Evolutionary conservation across 2,113 vertebrate species (phyloP), one percentile per base, ranked within the genome.

Genomic region (Bujurquina vittata): DNA sequence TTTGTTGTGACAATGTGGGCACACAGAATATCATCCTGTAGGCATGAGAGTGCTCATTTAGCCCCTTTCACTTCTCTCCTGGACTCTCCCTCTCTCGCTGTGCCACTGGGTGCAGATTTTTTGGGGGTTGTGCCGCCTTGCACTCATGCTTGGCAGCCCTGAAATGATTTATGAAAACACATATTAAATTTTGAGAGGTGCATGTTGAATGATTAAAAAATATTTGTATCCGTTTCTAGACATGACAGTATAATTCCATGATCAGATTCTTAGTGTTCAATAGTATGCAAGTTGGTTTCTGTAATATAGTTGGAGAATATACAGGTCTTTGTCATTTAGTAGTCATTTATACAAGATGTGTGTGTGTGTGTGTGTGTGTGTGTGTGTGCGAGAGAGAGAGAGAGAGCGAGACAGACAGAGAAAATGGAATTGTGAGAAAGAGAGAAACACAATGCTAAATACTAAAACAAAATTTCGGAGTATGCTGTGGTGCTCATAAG

Each of bases 101-200:
- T 88, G 88, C 90, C 90, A 85, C 77, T 37, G 65, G 77, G 75
- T 85, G 77, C 80, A 86, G 81, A 80, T 88, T 88, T 87, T 79
- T 84, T 89, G 90, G 60, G 82, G 80, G 77, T 89, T 84, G 75
- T 78, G 40, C 56, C 20, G 33, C 74, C 63, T 77, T 80, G 77
- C 58, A 31, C 77, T 78, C 43, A 26, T 43, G 46, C 59, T 60
- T 52, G 65, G 56, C 69, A 75, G 61, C 29, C 7, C 33, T 60
- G 12, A 79, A 58, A 58, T 77, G 9, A 79, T 89, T 89, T 60
- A 67, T 74, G 61, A 40, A 55, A 57, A 65, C 10, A 12, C 10
- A 43, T 40, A 17, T 80, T 88, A 14, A 46, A 10, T 72, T 22
- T 3, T 76, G 26, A 69, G 58, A 62, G 23, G 54, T 62, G 75